phyloP scores from a whole-genome alignment of 1,140 invertebrate species.

The Apis dorsata region DNA sequence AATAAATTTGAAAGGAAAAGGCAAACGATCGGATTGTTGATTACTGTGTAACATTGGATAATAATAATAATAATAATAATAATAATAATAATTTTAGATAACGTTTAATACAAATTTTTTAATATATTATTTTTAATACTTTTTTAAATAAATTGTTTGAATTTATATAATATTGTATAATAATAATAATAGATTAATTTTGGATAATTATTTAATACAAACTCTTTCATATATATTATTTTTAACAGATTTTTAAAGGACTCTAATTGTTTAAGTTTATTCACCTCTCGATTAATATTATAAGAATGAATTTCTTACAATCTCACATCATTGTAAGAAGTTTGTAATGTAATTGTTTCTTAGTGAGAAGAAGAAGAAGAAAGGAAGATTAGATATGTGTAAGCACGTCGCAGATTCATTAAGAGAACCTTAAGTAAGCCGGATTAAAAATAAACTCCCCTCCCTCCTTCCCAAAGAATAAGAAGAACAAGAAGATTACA shows the following conservation, averaged over 20 bases:
- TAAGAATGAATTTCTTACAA: too few relatives aligned
- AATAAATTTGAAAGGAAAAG: neutral
- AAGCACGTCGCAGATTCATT: slow-evolving; percentile 29
- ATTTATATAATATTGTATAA: too few relatives aligned
- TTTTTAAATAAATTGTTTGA: too few relatives aligned
- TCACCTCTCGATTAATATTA: too few relatives aligned
- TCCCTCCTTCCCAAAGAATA: too few relatives aligned
- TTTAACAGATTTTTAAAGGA: too few relatives aligned
- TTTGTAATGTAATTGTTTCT: slow-evolving; percentile 8
- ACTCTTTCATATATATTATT: too few relatives aligned
- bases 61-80: too few relatives aligned
- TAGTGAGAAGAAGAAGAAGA: neutral
- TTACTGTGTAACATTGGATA: neutral
- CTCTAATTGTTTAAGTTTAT: too few relatives aligned
- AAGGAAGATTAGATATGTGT: neutral
- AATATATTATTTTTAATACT: neutral
- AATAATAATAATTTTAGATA: neutral
- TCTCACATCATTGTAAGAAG: too few relatives aligned
- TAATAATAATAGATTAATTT: too few relatives aligned
- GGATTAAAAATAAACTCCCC: slow-evolving; percentile 39
- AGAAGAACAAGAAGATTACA: slow-evolving; percentile 32
- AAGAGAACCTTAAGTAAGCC: neutral
- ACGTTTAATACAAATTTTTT: neutral
- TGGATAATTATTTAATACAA: too few relatives aligned
- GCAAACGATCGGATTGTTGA: neutral